Evolutionary conservation across 2,113 vertebrate species (phyloP).

Genomic region (Forbesichthys agassizii): DNA sequence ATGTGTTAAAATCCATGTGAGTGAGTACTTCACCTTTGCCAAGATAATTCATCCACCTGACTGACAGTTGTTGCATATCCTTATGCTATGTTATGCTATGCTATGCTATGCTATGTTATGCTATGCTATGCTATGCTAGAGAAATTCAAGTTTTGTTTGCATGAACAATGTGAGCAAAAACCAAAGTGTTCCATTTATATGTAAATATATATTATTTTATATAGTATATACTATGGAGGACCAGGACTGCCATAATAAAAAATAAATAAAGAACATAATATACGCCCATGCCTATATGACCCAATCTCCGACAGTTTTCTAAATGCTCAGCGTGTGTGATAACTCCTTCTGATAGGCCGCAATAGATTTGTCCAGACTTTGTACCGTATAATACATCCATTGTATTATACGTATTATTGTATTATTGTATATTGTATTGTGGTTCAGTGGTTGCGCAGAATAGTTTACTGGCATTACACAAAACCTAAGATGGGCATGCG

Average conservation of each 20-base stretch:
- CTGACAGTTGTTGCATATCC: too few relatives aligned
- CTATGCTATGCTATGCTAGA: too few relatives aligned
- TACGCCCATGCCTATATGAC: constrained; percentile 47
- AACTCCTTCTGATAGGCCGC: constrained; percentile 29
- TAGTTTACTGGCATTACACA: too few relatives aligned
- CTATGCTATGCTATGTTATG: too few relatives aligned
- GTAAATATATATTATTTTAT: neutral
- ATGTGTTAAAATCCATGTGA: too few relatives aligned
- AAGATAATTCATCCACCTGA: too few relatives aligned
- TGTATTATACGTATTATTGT: constrained; percentile 28
- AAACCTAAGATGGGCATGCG: constrained; percentile 22
- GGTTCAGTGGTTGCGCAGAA: too few relatives aligned
- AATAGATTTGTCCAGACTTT: neutral
- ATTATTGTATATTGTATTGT: neutral
- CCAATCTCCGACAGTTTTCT: constrained; percentile 62
- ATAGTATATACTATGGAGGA: too few relatives aligned
- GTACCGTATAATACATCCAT: constrained; percentile 30
- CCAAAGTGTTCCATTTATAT: constrained; percentile 35
- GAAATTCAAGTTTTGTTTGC: too few relatives aligned
- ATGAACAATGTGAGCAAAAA: neutral
- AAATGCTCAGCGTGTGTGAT: constrained; percentile 54
- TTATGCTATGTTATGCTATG: too few relatives aligned
- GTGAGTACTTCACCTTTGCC: too few relatives aligned
- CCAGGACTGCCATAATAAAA: too few relatives aligned
- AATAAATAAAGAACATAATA: neutral